Conservation (phyloP, 1,140 invertebrate genomes). For the Musca domestica region DNA sequence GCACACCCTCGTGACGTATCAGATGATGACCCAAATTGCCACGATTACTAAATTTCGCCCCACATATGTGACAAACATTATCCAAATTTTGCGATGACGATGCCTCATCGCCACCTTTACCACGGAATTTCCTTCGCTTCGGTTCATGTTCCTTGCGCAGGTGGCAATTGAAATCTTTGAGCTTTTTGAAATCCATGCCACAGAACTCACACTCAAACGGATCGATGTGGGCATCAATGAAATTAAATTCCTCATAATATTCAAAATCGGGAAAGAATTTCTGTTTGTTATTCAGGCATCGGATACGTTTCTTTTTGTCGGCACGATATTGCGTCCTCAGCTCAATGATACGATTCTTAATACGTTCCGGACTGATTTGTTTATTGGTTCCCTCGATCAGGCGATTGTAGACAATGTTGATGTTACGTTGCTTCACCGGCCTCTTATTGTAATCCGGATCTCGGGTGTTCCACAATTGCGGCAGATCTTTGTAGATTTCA, state of each 20-base stretch:
- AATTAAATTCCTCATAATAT: conserved; percentile 36
- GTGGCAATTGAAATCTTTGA: conserved; percentile 13
- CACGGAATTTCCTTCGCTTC: no score
- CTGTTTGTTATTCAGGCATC: conserved; percentile 26
- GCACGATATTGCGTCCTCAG: conserved; percentile 43
- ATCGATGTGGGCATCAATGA: conserved; percentile 41
- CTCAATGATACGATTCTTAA: conserved; percentile 42
- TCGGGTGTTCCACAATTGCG: conserved; percentile 42
- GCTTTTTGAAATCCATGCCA: conserved; percentile 6
- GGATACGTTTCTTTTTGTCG: conserved; percentile 37
- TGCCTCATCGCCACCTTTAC: neutral
- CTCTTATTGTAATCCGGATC: conserved; percentile 46
- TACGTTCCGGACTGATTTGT: conserved; percentile 38
- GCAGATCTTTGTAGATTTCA: conserved; percentile 37
- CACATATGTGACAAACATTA: conserved; percentile 45
- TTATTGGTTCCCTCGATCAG: conserved; percentile 40
- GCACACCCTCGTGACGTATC: conserved; percentile 37
- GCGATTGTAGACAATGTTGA: conserved; percentile 38
- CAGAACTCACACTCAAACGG: conserved; percentile 36
- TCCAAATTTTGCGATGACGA: neutral
- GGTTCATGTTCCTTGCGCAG: neutral
- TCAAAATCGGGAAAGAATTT: conserved; percentile 36
- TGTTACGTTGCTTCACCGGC: conserved; percentile 33
- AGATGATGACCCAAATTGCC: conserved; percentile 40
- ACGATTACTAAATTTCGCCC: conserved; percentile 41